Percentiles rank a stretch among this genome's conserved stretches.
Evolutionary conservation across 2,888 invertebrate genomes (phyloP).

Genomic region (Agrotis puta): DNA sequence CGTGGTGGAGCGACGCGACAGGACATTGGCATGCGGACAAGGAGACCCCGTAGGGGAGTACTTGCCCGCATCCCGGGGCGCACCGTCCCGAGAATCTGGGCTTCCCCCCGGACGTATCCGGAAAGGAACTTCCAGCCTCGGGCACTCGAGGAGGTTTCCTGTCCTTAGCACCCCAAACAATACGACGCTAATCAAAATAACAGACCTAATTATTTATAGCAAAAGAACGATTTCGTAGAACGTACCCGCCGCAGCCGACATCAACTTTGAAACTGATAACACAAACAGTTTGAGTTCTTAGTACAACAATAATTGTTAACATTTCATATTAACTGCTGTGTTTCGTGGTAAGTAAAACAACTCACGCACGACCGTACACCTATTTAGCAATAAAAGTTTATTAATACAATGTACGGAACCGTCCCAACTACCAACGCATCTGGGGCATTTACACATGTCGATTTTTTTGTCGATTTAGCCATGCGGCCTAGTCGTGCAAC

Average conservation of each 20-base stretch:
- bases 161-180: no score
- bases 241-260: slow-evolving; percentile 50
- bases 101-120: no score
- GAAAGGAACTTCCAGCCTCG: no score
- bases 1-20: no score
- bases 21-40: no score
- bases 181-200: slow-evolving; percentile 13
- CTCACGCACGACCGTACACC: slow-evolving; percentile 20
- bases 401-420: slow-evolving; percentile 23
- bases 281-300: slow-evolving; percentile 65
- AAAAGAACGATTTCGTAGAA: slow-evolving; percentile 66
- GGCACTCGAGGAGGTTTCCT: no score
- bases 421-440: neutral
- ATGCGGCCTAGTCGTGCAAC: no score
- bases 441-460: no score
- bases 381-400: slow-evolving; percentile 45
- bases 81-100: no score
- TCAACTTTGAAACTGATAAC: slow-evolving; percentile 66
- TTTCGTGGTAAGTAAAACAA: slow-evolving; percentile 61
- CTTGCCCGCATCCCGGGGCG: no score
- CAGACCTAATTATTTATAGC: slow-evolving; percentile 17
- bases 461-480: no score
- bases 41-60: no score
- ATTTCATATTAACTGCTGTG: slow-evolving; percentile 62
- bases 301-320: slow-evolving; percentile 60